Evolutionary conservation across 2,113 vertebrate genomes (phyloP), one percentile per base, ranked within the genome.

Genomic region (Mesoclemmys tuberculata): DNA sequence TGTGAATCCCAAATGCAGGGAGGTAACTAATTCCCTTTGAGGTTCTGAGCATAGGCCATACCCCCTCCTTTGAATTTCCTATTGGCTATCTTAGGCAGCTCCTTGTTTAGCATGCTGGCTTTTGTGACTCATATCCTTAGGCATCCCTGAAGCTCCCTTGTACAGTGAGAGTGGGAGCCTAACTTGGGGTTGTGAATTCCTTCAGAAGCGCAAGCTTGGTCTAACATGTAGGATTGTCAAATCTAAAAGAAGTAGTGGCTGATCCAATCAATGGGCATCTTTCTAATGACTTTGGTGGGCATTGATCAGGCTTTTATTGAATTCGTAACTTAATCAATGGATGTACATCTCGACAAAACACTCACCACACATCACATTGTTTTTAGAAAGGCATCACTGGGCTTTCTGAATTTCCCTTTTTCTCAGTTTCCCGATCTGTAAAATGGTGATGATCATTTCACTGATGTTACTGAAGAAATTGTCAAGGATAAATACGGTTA

Each of bases 201-300:
- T 71, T 71, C 5, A 3, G 18, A 71, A 71, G 8, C 9, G 38
- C 8, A 22, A 38, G 11, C 8, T 71, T 49, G 0, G 2, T n/a
- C 10, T 80, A n/a, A 55, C 80, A 64, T n/a, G 2, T 71, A 0
- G 74, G 55, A 78, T 38, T 55, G 35, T 77, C 24, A 90, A 78
- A 82, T 78, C 56, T 35, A 79, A 38, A 16, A 13, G 4, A 79
- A 81, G 54, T 7, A 10, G 54, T 52, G 54, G 2, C 5, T 85
- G 27, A 41, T 74, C 22, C 71, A 75, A 18, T 44, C 38, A 75
- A 26, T 26, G 41, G n/a, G 9, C 11, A 26, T 44, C 5, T 82
- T 93, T 6, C 29, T 61, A 44, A 11, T 64, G 38, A 46, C 1
- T 89, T 84, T 24, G 14, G 12, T 41, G 74, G 41, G 7, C 41